Conservation (phyloP, 2,113 vertebrate genomes). For the Sciurus niger region DNA sequence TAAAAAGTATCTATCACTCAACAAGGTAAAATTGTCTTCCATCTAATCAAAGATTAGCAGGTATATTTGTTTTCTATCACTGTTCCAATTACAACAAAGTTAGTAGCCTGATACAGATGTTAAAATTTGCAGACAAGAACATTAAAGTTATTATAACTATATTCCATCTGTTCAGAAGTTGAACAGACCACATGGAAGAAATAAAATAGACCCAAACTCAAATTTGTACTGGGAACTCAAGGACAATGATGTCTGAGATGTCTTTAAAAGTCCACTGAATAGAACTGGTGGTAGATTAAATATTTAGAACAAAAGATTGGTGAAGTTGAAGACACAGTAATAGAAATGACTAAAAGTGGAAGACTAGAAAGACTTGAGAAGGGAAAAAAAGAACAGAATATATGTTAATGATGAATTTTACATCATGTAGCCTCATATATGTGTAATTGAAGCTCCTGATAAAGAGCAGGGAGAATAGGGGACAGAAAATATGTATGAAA, state of each 20-base stretch:
- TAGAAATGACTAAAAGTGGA: constrained; percentile 34
- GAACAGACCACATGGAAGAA: background rate
- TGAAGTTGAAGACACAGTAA: background rate
- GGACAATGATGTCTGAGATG: background rate
- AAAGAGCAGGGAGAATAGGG: background rate
- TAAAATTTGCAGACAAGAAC: constrained; percentile 17
- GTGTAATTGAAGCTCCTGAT: background rate
- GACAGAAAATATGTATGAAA: background rate
- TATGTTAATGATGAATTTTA: constrained; percentile 39
- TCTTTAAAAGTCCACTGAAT: background rate
- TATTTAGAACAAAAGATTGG: background rate
- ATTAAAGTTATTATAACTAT: background rate
- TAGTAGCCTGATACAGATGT: background rate
- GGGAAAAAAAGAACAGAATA: background rate
- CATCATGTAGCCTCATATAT: background rate
- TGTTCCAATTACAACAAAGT: constrained; percentile 27
- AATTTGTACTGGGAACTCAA: constrained; percentile 39
- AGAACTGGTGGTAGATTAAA: background rate
- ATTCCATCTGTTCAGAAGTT: constrained; percentile 50
- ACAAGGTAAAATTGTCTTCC: constrained; percentile 27
- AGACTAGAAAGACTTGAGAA: background rate
- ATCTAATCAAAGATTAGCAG: constrained; percentile 1
- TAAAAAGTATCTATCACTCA: constrained; percentile 5
- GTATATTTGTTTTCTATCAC: constrained; percentile 18
- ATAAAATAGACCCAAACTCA: background rate